Evolutionary conservation across 2,113 vertebrate genomes (phyloP).

Genomic region (Plecturocebus donacophilus): DNA sequence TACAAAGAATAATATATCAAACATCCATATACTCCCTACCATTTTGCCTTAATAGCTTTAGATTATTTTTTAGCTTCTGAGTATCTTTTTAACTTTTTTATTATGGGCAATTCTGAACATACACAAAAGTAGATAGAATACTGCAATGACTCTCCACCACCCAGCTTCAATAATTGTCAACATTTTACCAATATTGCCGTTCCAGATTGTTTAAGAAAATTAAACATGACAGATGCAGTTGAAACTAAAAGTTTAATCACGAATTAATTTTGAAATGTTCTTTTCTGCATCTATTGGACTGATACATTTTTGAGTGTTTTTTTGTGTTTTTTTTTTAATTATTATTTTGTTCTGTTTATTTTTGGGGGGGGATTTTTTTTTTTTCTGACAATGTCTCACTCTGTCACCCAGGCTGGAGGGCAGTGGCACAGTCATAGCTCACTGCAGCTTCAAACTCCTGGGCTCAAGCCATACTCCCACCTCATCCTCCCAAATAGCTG

Average conservation of each 20-base stretch:
- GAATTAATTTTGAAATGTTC: not conserved
- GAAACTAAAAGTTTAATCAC: constrained; percentile 5
- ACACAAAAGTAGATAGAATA: not conserved
- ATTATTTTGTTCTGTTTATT: no score
- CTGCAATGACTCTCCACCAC: not conserved
- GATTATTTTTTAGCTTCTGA: not conserved
- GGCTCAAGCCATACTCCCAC: no score
- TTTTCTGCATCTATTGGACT: not conserved
- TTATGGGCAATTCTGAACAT: not conserved
- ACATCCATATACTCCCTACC: not conserved
- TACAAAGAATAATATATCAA: not conserved
- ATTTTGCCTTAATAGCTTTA: not conserved
- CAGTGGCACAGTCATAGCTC: no score
- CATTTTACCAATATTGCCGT: not conserved
- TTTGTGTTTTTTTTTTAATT: no score
- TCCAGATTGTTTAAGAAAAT: constrained; percentile 29
- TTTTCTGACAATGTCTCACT: no score
- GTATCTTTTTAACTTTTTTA: not conserved
- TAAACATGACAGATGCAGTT: not conserved
- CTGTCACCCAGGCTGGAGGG: no score
- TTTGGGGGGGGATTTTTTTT: no score
- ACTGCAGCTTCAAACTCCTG: no score
- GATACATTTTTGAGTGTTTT: not conserved
- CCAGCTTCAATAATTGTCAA: constrained; percentile 9
- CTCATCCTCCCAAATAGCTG: no score